Evolutionary conservation across 2,888 invertebrate species (phyloP).

Genomic region (Pseudococcus longispinus): DNA sequence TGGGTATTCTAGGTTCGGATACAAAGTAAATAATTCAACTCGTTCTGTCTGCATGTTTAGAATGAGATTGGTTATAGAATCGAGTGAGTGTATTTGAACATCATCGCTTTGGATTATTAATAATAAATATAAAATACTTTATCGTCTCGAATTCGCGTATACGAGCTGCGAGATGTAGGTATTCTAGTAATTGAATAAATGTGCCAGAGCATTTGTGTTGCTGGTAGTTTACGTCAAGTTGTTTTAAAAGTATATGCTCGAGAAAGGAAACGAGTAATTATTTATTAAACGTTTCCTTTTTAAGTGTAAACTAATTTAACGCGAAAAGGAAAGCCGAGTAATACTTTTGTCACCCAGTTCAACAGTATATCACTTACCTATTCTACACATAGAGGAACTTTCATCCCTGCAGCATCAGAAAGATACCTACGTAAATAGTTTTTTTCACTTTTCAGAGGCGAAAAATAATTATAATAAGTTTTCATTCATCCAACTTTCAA

Average conservation of each 20-base stretch:
- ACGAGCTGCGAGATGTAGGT: not conserved
- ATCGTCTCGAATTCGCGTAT: not conserved
- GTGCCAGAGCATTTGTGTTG: not conserved
- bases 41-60: not conserved
- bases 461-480: not conserved
- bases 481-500: not conserved
- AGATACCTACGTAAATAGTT: not conserved
- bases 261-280: slow-evolving; percentile 8
- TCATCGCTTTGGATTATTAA: not conserved
- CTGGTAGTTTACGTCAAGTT: not conserved
- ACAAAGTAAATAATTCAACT: not conserved
- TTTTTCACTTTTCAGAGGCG: not conserved
- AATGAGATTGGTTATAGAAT: not conserved
- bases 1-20: not conserved
- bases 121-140: not conserved
- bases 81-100: not conserved
- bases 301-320: not conserved
- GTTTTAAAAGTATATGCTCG: not conserved
- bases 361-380: not conserved
- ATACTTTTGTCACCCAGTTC: slow-evolving; percentile 9
- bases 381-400: not conserved
- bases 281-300: slow-evolving; percentile 24
- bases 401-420: not conserved
- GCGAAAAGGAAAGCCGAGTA: slow-evolving; percentile 19
- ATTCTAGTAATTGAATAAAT: not conserved